A percentile compares a stretch with the other conserved stretches of the same genome.
These are phyloP conservation scores for Drosophila tsacasi DNA, from an alignment of 1,140 invertebrate genomes.

Conservation along the genomic window DNA sequence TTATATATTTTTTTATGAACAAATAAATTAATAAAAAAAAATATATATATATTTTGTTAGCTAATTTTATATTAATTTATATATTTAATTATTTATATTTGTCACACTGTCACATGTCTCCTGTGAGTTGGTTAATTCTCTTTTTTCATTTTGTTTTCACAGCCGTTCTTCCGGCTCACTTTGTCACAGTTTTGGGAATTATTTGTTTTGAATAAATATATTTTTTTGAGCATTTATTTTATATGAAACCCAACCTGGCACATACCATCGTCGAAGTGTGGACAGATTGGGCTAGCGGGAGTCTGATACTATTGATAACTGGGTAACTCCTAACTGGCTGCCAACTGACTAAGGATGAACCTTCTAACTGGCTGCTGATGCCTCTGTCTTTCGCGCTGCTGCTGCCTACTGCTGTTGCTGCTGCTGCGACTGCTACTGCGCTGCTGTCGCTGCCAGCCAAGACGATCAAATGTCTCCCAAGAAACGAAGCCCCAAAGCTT, in stretches of 20 bases:
- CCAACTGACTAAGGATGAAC: slow-evolving; percentile 53
- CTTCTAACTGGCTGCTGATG: slow-evolving; percentile 47
- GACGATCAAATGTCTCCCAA: slow-evolving; percentile 85
- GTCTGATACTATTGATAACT: slow-evolving; percentile 11
- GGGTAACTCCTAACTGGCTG: slow-evolving; percentile 39
- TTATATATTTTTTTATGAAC: not conserved
- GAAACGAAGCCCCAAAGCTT: slow-evolving; percentile 77
- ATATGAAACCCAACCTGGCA: slow-evolving; percentile 13
- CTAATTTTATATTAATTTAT: not conserved
- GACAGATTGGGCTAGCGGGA: slow-evolving; percentile 1
- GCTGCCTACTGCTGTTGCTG: slow-evolving; percentile 30
- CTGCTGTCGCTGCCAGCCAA: slow-evolving; percentile 74
- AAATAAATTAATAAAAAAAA: not conserved
- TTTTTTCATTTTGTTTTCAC: slow-evolving; percentile 8
- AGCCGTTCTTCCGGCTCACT: slow-evolving; percentile 8
- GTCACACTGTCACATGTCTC: slow-evolving; percentile 14
- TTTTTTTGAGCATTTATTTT: slow-evolving; percentile 4
- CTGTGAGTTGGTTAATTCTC: not conserved
- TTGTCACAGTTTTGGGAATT: slow-evolving; percentile 31
- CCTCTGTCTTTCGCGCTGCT: slow-evolving; percentile 18
- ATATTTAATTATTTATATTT: slow-evolving; percentile 7
- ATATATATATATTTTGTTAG: not conserved
- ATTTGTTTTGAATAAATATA: slow-evolving; percentile 10
- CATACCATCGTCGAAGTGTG: slow-evolving; percentile 33
- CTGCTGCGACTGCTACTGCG: slow-evolving; percentile 45